phyloP scores from a whole-genome alignment of 2,888 invertebrate genomes.

The Stenoptilia bipunctidactyla region DNA sequence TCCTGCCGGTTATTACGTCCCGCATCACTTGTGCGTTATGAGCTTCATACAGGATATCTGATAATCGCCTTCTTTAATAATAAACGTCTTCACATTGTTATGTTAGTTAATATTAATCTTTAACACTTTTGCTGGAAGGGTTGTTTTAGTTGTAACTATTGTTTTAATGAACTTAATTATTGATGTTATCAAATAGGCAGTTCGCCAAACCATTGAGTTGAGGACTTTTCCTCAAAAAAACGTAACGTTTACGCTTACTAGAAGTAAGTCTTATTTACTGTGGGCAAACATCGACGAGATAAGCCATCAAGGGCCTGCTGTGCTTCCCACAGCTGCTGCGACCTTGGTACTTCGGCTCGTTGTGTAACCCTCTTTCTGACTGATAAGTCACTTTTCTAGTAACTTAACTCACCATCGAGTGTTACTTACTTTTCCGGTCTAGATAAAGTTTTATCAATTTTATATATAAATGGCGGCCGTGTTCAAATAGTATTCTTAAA shows the following conservation, averaged over 20 bases:
- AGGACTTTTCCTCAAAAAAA: too few species aligned
- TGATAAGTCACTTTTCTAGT: constrained; percentile 61
- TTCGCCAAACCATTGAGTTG: too few species aligned
- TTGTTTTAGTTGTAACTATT: too few species aligned
- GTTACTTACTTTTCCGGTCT: constrained; percentile 56
- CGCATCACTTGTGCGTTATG: constrained; percentile 15
- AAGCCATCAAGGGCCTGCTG: constrained; percentile 57
- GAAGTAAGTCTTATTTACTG: constrained; percentile 48
- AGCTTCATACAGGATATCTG: constrained; percentile 1
- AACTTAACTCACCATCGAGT: constrained; percentile 42
- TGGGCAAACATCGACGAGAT: constrained; percentile 54
- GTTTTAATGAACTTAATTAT: too few species aligned
- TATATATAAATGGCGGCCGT: too few species aligned
- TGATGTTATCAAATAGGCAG: too few species aligned
- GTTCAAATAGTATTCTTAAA: too few species aligned
- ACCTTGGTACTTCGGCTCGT: constrained; percentile 59
- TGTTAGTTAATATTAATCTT: too few species aligned
- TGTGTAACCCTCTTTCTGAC: constrained; percentile 51
- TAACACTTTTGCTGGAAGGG: too few species aligned
- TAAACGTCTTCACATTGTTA: too few species aligned
- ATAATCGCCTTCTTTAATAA: too few species aligned
- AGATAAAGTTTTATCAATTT: constrained; percentile 28
- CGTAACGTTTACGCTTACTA: too few species aligned
- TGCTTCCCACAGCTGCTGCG: constrained; percentile 67
- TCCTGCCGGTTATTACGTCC: constrained; percentile 18